Conservation (phyloP, 2,113 vertebrate genomes). For the Tiliqua scincoides region DNA sequence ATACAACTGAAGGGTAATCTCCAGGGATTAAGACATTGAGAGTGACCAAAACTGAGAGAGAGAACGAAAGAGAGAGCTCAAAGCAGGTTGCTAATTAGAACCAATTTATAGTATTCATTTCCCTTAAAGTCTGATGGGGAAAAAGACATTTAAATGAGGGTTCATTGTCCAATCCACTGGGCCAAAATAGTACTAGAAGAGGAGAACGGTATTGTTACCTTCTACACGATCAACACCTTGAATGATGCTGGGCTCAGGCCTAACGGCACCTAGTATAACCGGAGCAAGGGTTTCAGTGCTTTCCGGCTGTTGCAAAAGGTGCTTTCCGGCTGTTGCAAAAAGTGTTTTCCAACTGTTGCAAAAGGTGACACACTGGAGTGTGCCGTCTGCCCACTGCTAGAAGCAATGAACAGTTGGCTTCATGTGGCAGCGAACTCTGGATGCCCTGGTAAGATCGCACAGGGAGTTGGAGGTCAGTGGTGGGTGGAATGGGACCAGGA, state of each 20-base stretch:
- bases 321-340: no score
- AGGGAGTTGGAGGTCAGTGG: no score
- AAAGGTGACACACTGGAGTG: no score
- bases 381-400: no score
- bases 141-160: slow-evolving; percentile 8
- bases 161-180: slow-evolving; percentile 37
- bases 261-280: no score
- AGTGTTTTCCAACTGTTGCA: no score
- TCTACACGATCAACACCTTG: neutral
- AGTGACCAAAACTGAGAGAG: slow-evolving; percentile 39
- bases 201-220: neutral
- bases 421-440: no score
- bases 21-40: slow-evolving; percentile 42
- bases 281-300: no score
- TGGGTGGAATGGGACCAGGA: no score
- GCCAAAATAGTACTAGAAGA: neutral
- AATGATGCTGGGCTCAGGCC: neutral
- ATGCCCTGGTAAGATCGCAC: no score
- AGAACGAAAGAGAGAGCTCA: slow-evolving; percentile 25
- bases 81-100: slow-evolving; percentile 56
- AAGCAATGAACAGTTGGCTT: no score
- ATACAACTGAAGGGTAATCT: slow-evolving; percentile 45
- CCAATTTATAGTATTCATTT: slow-evolving; percentile 49
- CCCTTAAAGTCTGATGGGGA: slow-evolving; percentile 20
- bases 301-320: no score